Evolutionary conservation across 92 coral and sea anemone genomes (phyloP).

Genomic region (Siderastrea radians): DNA sequence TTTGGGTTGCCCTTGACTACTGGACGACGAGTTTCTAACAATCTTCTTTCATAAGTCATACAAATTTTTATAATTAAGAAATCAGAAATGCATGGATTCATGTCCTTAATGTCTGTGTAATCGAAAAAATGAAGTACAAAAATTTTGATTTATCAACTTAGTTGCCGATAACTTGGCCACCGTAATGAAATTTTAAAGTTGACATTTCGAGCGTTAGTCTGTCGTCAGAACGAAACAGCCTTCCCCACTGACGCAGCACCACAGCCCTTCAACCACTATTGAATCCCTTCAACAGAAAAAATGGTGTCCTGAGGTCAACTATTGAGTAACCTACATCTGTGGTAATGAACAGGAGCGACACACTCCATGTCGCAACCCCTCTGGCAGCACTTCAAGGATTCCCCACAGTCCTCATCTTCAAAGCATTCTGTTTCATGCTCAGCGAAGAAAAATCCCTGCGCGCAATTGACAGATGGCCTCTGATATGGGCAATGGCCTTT

Average conservation of each 20-base stretch:
- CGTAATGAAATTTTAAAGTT: too few relatives aligned
- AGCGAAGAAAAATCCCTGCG: not conserved
- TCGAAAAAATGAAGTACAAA: too few relatives aligned
- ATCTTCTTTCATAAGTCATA: too few relatives aligned
- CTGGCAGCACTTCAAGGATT: conserved; percentile 29
- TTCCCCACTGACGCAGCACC: not conserved
- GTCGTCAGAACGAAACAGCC: too few relatives aligned
- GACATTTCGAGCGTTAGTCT: too few relatives aligned
- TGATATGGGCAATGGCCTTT: conserved; percentile 19
- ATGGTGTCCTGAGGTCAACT: not conserved
- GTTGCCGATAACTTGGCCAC: too few relatives aligned
- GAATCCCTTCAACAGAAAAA: not conserved
- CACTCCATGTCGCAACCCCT: conserved; percentile 17
- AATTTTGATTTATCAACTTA: too few relatives aligned
- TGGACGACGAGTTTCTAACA: too few relatives aligned
- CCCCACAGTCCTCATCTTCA: conserved; percentile 11
- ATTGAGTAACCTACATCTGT: conserved; percentile 1
- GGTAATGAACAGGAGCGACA: conserved; percentile 18
- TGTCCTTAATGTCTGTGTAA: too few relatives aligned
- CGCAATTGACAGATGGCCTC: conserved; percentile 25
- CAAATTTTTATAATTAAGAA: too few relatives aligned
- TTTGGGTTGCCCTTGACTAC: too few relatives aligned
- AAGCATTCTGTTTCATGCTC: not conserved
- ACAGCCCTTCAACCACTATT: not conserved
- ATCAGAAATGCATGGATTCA: too few relatives aligned